phyloP scores from a whole-genome alignment of 2,113 vertebrate species.

The Macrotis lagotis region DNA sequence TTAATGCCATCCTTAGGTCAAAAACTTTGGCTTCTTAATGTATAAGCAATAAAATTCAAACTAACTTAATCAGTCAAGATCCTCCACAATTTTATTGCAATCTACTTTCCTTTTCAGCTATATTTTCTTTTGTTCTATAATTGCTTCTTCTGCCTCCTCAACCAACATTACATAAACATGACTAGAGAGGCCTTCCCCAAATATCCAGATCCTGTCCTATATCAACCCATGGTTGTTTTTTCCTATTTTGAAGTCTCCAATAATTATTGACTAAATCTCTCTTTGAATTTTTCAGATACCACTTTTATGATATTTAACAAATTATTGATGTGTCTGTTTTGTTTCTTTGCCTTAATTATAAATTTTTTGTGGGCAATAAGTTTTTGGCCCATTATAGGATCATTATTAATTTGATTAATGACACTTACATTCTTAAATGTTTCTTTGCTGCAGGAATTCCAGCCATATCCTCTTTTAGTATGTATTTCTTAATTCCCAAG shows the following conservation, averaged over 20 bases:
- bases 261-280: not conserved
- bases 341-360: not conserved
- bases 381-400: not conserved
- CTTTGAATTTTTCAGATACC: not conserved
- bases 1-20: not conserved
- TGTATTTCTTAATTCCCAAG: conserved; percentile 95
- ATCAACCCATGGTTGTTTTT: not conserved
- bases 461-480: conserved; percentile 97
- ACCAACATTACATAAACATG: not conserved
- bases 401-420: not conserved
- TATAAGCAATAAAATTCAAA: conserved; percentile 23
- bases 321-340: not conserved
- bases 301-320: not conserved
- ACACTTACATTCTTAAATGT: conserved; percentile 92
- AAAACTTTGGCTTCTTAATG: not conserved
- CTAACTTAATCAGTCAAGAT: not conserved
- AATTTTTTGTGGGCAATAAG: conserved; percentile 23
- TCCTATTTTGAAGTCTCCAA: not conserved
- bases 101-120: not conserved
- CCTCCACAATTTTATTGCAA: not conserved
- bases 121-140: not conserved
- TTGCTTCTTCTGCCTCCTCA: not conserved
- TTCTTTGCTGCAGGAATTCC: conserved; percentile 93
- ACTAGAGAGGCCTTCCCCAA: not conserved
- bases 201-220: not conserved